Evolutionary conservation across 1,140 invertebrate species (phyloP).

Genomic region (Papilio aristodemus): DNA sequence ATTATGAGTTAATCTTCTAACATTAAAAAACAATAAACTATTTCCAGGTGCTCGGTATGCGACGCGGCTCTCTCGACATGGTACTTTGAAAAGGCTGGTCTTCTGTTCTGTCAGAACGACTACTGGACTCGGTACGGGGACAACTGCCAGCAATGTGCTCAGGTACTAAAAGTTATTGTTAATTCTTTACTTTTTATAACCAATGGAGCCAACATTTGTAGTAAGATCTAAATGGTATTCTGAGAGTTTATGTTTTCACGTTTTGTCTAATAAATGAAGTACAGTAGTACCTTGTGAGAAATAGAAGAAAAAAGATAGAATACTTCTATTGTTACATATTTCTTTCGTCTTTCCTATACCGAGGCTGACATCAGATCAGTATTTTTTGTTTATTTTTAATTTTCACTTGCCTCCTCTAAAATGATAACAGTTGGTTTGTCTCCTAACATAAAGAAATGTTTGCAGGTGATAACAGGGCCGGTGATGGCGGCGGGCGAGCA

Average conservation of each 20-base stretch:
- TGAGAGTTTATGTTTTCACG: conserved; percentile 3
- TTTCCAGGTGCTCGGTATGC: conserved; percentile 90
- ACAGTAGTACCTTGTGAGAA: too few relatives aligned
- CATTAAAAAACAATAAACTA: conserved; percentile 3
- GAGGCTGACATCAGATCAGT: too few relatives aligned
- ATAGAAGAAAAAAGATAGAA: too few relatives aligned
- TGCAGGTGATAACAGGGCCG: conserved; percentile 91
- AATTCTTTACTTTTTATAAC: conserved; percentile 23
- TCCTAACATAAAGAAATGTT: not conserved
- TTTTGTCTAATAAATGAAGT: too few relatives aligned
- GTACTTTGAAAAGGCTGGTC: conserved; percentile 96
- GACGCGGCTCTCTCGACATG: conserved; percentile 91
- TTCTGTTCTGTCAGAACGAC: conserved; percentile 93
- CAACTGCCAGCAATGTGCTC: conserved; percentile 91
- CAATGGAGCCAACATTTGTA: not conserved
- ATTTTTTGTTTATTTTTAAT: too few relatives aligned
- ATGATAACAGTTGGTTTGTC: too few relatives aligned
- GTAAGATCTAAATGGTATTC: too few relatives aligned
- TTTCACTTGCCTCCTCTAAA: too few relatives aligned
- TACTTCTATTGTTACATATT: too few relatives aligned
- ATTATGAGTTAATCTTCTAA: too few relatives aligned
- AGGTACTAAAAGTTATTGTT: conserved; percentile 82
- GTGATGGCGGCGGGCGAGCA: conserved; percentile 97
- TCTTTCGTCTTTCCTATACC: too few relatives aligned
- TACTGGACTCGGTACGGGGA: conserved; percentile 94